phyloP scores from a whole-genome alignment of 2,113 vertebrate species.

The Galemys pyrenaicus region DNA sequence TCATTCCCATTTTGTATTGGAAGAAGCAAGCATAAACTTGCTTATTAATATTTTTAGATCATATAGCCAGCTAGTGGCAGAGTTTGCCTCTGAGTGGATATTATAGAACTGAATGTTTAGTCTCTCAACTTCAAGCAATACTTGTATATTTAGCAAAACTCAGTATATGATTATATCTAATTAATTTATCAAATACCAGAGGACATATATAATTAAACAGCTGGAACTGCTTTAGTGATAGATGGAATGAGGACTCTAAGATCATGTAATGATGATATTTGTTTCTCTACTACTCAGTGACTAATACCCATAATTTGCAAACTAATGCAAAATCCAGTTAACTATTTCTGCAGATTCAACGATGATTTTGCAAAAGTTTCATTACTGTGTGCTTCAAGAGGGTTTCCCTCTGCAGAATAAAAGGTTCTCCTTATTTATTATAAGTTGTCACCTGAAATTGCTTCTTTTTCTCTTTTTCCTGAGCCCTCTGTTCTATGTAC shows the following conservation, averaged over 20 bases:
- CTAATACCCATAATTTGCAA: slow-evolving; percentile 71
- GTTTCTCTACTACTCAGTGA: slow-evolving; percentile 38
- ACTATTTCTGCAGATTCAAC: slow-evolving; percentile 70
- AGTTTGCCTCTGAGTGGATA: neutral
- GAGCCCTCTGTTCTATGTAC: neutral
- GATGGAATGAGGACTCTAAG: neutral
- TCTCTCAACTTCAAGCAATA: neutral
- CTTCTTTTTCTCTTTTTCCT: neutral
- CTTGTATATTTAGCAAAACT: slow-evolving; percentile 12
- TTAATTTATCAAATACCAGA: neutral
- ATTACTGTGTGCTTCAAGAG: slow-evolving; percentile 59
- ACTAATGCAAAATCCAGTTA: slow-evolving; percentile 58
- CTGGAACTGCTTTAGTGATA: neutral
- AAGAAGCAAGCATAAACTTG: neutral
- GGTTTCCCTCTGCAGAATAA: slow-evolving; percentile 31
- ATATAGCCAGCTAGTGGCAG: neutral
- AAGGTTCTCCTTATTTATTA: slow-evolving; percentile 69
- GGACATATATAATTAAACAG: neutral
- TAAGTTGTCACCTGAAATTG: slow-evolving; percentile 42
- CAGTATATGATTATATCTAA: neutral
- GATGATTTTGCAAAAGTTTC: slow-evolving; percentile 56
- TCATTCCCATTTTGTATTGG: neutral
- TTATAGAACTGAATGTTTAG: neutral
- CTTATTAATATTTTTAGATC: neutral
- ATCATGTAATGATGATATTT: slow-evolving; percentile 66